Percentiles rank a stretch among this genome's conserved stretches.
Conservation (phyloP, 2,113 vertebrate species). For the Tetrax tetrax region DNA sequence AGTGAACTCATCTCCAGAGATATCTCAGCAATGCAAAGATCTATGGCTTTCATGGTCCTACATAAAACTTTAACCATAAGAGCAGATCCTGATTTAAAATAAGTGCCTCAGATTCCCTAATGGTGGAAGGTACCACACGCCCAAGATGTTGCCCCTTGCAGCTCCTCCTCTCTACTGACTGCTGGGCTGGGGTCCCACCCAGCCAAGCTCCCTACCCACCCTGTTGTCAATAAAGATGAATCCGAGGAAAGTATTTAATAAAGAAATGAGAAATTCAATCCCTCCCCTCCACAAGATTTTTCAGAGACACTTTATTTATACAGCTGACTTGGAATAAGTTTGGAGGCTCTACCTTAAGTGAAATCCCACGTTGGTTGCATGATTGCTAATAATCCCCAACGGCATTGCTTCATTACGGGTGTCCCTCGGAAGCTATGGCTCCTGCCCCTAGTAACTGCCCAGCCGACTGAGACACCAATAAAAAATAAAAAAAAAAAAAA, state of each 20-base stretch:
- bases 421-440: neutral
- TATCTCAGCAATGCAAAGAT: neutral
- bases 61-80: neutral
- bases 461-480: neutral
- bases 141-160: neutral
- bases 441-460: neutral
- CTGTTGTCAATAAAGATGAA: neutral
- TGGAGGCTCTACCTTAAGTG: neutral
- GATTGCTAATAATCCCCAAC: neutral
- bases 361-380: neutral
- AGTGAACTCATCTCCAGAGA: neutral
- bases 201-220: neutral
- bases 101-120: neutral
- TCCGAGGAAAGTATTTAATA: neutral
- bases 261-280: neutral
- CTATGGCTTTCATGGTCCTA: neutral
- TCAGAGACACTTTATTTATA: neutral
- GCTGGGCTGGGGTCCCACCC: neutral
- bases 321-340: neutral
- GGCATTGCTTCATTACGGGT: neutral
- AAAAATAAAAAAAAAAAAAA: no score
- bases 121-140: fast-evolving
- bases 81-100: neutral
- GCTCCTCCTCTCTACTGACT: neutral
- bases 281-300: neutral